phyloP scores from a whole-genome alignment of 1,140 invertebrate genomes.

The Helicoverpa zea region DNA sequence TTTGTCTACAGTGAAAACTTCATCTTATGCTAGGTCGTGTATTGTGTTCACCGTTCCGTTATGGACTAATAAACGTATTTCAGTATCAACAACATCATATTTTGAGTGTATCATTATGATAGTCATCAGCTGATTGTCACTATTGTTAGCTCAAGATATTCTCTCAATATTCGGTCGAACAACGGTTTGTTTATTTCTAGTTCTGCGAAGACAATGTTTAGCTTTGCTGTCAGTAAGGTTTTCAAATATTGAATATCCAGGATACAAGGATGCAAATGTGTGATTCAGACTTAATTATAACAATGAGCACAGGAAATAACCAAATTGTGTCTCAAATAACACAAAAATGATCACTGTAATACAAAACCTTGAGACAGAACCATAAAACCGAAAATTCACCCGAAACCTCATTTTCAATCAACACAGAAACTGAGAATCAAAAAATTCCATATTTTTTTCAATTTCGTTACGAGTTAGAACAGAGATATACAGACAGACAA shows the following conservation, averaged over 20 bases:
- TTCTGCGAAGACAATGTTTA: too few species aligned
- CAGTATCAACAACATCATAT: background rate
- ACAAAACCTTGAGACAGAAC: conserved; percentile 23
- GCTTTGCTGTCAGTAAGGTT: too few species aligned
- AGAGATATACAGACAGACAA: conserved; percentile 71
- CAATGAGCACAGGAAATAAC: background rate
- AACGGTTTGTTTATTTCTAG: too few species aligned
- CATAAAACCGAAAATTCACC: conserved; percentile 31
- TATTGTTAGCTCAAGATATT: background rate
- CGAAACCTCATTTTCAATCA: conserved; percentile 44
- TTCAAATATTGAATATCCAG: too few species aligned
- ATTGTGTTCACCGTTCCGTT: background rate
- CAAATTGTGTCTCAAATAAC: conserved; percentile 14
- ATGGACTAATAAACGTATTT: background rate
- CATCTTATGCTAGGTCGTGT: background rate
- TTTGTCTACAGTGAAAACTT: background rate
- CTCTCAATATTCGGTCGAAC: too few species aligned
- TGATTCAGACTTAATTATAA: background rate
- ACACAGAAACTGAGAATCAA: conserved; percentile 30
- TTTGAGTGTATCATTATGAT: too few species aligned
- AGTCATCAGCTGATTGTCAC: too few species aligned
- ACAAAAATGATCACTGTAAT: background rate
- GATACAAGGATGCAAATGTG: too few species aligned
- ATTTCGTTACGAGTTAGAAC: conserved; percentile 70
- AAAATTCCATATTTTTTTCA: conserved; percentile 63